phyloP scores from a whole-genome alignment of 2,797 vertebrate species.

The Botia almorhae region DNA sequence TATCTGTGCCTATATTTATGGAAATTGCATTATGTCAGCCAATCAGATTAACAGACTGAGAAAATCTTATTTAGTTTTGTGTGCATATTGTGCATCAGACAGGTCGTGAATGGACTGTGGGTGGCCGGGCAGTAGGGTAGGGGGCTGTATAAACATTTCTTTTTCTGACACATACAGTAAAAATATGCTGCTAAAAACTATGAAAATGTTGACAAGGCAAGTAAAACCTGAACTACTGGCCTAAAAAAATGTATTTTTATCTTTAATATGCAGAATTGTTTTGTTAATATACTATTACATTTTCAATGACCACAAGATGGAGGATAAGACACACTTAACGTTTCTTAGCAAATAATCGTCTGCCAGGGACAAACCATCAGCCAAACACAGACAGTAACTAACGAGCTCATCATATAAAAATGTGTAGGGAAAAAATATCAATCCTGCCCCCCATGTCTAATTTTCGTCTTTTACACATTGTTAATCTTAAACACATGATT shows the following conservation, averaged over 20 bases:
- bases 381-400: conserved; percentile 36
- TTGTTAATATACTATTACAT: conserved; percentile 3
- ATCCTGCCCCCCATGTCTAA: conserved; percentile 25
- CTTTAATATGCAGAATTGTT: not conserved
- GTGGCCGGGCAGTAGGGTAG: too few species aligned
- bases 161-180: too few species aligned
- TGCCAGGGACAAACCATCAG: conserved; percentile 9
- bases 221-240: not conserved
- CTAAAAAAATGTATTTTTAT: not conserved
- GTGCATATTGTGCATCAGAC: too few species aligned
- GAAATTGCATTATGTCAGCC: too few species aligned
- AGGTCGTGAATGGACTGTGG: too few species aligned
- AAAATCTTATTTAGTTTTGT: too few species aligned
- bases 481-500: conserved; percentile 34
- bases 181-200: too few species aligned
- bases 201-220: not conserved
- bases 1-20: too few species aligned
- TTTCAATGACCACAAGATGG: not conserved
- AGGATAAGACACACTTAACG: conserved; percentile 29
- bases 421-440: conserved; percentile 1
- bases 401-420: conserved; percentile 18
- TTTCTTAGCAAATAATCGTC: conserved; percentile 5
- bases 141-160: too few species aligned
- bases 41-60: too few species aligned
- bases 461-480: conserved; percentile 27